Evolutionary conservation across 2,113 vertebrate genomes (phyloP), one percentile per base, ranked within the genome.

Genomic region (Astur gentilis): DNA sequence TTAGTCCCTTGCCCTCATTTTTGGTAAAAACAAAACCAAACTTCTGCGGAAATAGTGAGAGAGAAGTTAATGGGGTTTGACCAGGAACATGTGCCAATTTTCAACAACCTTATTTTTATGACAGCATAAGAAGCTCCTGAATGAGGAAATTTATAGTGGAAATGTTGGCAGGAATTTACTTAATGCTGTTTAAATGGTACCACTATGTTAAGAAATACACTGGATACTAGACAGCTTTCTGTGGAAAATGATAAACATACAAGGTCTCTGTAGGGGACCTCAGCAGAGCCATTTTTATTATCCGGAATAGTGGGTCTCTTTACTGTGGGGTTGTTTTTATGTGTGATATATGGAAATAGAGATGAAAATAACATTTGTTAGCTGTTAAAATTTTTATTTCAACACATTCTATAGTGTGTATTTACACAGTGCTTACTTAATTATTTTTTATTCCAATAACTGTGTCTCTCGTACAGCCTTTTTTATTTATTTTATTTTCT

Each of bases 141-240:
- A 95, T 95, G 64, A 95, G 65, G 81, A 84, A 89, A 95, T 97
- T 96, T 95, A 96, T 87, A 93, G 90, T 93, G 91, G 92, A 98
- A 97, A 96, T 21, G 38, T 94, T 97, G 94, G 93, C 93, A 97
- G 55, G 29, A 79, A 87, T 94, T 91, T 85, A 89, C 79, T 72
- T 90, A 95, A 87, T 5, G 8, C 80, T 80, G 71, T 71, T 73
- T 73, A 89, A 87, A 61, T 79, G 50, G 40, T 84, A 81, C 78
- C 70, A 84, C 62, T 93, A 22, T 86, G 85, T 76, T 90, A 89
- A 86, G 66, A 90, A 91, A 60, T 69, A 29, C 29, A 16, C 87
- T 95, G 77, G 40, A 89, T 94, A 92, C 50, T 42, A 88, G 75
- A 60, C 85, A 93, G 72, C 70, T 88, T 92, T 95, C 67, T 76